Evolutionary conservation across 2,113 vertebrate species (phyloP).

Genomic region (Pantherophis guttatus): DNA sequence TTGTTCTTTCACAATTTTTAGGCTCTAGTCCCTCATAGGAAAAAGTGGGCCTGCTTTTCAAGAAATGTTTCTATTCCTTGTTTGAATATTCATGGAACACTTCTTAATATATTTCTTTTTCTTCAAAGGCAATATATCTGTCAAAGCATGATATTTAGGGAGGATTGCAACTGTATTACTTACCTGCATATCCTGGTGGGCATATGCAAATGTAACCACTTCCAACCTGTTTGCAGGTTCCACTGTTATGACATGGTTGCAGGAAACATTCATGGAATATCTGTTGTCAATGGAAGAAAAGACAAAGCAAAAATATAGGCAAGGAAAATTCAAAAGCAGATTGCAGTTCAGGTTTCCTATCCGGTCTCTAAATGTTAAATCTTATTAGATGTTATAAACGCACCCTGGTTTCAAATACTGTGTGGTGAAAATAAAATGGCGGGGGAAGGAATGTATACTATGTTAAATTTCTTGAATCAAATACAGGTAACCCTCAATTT

Average conservation of each 20-base stretch:
- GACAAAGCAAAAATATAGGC: background rate
- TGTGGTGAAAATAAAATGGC: background rate
- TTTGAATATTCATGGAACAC: background rate
- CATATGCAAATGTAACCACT: constrained; percentile 90
- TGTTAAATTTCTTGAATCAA: background rate
- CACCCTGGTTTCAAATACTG: background rate
- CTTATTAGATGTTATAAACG: background rate
- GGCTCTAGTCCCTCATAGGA: background rate
- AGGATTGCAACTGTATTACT: background rate
- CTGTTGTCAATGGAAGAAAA: constrained; percentile 63
- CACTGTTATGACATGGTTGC: constrained; percentile 90
- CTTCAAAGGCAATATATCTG: background rate
- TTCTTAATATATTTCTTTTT: background rate
- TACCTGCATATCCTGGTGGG: constrained; percentile 74
- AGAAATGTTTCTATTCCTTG: background rate
- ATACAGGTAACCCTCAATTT: background rate
- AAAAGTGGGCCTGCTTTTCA: background rate
- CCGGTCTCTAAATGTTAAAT: background rate
- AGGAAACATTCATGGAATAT: constrained; percentile 96
- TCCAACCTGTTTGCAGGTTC: constrained; percentile 92
- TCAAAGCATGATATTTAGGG: background rate
- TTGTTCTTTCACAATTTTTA: background rate
- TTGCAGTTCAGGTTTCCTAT: background rate
- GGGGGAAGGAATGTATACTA: background rate
- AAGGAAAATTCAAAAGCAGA: background rate